Evolutionary conservation across 2,888 invertebrate genomes (phyloP).

Genomic region (Nineta flava): DNA sequence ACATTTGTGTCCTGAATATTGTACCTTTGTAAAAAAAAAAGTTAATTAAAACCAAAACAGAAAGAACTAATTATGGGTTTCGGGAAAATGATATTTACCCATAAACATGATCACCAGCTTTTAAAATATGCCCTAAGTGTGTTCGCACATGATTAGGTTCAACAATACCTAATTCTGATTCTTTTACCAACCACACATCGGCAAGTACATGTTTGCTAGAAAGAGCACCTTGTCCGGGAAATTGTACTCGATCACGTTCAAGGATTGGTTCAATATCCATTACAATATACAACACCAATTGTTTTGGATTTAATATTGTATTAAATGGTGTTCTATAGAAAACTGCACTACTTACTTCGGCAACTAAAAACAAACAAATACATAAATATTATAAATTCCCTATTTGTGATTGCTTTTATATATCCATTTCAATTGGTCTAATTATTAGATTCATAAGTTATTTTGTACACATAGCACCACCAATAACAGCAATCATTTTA

Average conservation of each 20-base stretch:
- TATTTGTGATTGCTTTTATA: no score
- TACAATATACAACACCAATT: constrained; percentile 80
- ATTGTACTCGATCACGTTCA: constrained; percentile 56
- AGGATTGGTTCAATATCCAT: constrained; percentile 81
- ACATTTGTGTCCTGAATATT: constrained; percentile 82
- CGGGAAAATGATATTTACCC: constrained; percentile 46
- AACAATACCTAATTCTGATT: constrained; percentile 69
- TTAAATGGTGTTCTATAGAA: constrained; percentile 83
- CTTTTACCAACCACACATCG: constrained; percentile 86
- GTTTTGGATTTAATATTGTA: constrained; percentile 78
- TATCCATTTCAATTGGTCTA: no score
- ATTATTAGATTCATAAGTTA: no score
- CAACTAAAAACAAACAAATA: constrained; percentile 37
- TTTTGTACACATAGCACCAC: no score
- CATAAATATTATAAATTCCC: neutral
- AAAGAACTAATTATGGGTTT: neutral
- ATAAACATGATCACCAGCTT: constrained; percentile 82
- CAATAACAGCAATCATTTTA: no score
- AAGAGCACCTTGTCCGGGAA: constrained; percentile 77
- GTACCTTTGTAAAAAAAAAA: constrained; percentile 39
- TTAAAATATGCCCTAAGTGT: constrained; percentile 86
- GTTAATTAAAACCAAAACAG: constrained; percentile 4
- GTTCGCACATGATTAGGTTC: constrained; percentile 75
- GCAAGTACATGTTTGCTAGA: constrained; percentile 79
- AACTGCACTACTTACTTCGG: constrained; percentile 60